Percentiles rank a stretch among this genome's conserved stretches.
Conservation (phyloP, 2,113 vertebrate species). For the Genyomyrus donnyi region DNA sequence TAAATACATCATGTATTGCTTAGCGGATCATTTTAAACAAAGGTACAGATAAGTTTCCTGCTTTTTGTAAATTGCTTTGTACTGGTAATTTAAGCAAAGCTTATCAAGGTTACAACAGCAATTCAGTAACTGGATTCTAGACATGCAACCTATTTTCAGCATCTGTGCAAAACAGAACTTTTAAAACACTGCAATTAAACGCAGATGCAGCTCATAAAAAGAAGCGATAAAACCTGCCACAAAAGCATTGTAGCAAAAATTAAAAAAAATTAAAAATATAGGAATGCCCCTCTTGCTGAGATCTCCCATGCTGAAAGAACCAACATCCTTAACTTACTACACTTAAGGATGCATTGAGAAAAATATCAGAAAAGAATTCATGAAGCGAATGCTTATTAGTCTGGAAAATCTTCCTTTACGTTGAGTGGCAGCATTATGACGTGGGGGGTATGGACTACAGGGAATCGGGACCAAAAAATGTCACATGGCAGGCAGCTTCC, state of each 20-base stretch:
- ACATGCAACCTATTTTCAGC: constrained; percentile 27
- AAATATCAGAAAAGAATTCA: constrained; percentile 66
- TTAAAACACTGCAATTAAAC: constrained; percentile 22
- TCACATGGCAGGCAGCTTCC: background rate
- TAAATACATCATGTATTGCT: background rate
- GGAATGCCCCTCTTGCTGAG: constrained; percentile 28
- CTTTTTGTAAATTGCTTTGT: background rate
- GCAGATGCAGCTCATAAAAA: constrained; percentile 2
- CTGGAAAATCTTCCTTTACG: background rate
- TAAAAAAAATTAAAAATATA: background rate
- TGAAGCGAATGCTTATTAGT: constrained; percentile 17
- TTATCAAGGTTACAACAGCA: background rate
- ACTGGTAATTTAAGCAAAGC: background rate
- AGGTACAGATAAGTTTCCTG: background rate
- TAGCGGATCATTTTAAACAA: background rate
- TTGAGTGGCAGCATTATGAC: background rate
- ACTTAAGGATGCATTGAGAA: constrained; percentile 95
- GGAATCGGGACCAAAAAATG: background rate
- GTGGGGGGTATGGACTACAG: background rate
- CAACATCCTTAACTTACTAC: constrained; percentile 96
- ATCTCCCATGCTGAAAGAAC: constrained; percentile 53
- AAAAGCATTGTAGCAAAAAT: constrained; percentile 46
- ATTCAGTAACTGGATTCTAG: background rate
- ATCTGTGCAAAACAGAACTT: constrained; percentile 44
- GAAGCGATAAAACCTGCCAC: background rate